Evolutionary conservation across 2,888 invertebrate species (phyloP).

Genomic region (Syritta pipiens): DNA sequence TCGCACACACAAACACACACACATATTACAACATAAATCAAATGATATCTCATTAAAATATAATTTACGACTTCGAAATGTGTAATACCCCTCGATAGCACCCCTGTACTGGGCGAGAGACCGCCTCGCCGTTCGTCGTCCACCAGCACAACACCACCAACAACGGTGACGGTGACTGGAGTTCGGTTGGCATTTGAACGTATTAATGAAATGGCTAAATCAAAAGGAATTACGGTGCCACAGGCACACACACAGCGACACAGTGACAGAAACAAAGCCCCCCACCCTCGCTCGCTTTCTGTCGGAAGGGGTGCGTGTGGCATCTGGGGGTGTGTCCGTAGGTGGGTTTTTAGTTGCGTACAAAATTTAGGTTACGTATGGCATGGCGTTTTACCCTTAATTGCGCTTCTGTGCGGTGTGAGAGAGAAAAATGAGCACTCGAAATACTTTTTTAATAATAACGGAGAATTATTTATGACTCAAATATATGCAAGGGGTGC

Average conservation of each 20-base stretch:
- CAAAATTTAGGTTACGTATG: slow-evolving; percentile 66
- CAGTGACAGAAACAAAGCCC: background rate
- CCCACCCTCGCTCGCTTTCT: background rate
- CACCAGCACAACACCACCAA: no score
- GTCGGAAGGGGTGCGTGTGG: slow-evolving; percentile 36
- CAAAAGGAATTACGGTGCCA: slow-evolving; percentile 66
- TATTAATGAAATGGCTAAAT: slow-evolving; percentile 69
- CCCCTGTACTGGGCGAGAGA: slow-evolving; percentile 2
- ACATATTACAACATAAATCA: slow-evolving; percentile 64
- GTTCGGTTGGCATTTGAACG: slow-evolving; percentile 65
- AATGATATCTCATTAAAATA: slow-evolving; percentile 70
- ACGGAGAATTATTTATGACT: slow-evolving; percentile 64
- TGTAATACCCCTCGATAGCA: slow-evolving; percentile 57
- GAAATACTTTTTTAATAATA: slow-evolving; percentile 68
- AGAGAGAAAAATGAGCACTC: slow-evolving; percentile 65
- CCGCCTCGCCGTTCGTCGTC: no score
- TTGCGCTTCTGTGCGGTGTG: slow-evolving; percentile 55
- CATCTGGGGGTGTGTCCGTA: slow-evolving; percentile 64
- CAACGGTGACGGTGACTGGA: no score
- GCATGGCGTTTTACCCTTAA: slow-evolving; percentile 57
- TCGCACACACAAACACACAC: background rate
- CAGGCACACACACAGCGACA: background rate
- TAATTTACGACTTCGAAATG: slow-evolving; percentile 69
- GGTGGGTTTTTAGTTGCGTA: slow-evolving; percentile 64
- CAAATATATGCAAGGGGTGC: slow-evolving; percentile 16